Evolutionary conservation across 35 echinoderm and acorn worm species (phyloP), one percentile per base, ranked within the genome.

Genomic region (Nesometra sesokonis): DNA sequence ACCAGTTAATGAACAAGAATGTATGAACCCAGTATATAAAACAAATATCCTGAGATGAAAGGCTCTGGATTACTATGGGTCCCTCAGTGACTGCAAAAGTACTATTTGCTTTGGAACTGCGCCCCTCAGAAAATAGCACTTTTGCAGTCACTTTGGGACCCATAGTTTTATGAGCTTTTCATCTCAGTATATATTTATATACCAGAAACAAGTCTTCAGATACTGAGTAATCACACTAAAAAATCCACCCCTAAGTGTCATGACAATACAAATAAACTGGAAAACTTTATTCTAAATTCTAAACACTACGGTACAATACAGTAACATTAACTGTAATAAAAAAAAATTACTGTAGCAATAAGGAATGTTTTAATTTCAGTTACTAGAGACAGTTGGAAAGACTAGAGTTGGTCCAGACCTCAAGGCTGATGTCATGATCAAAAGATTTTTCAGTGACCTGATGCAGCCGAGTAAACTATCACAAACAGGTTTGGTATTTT

Each of bases 371-470:
- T 35, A 46, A 23, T 84, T 52, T 13, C 13, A 95, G 93, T 35
- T 95, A 46, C 35, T 91, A 23, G 37, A 84, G 33, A 32, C 87
- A 17, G 80, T 87, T 32, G 77, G 86, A 11, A 46, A 81, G 17
- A 47, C 90, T 13, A 78, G 33, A 3, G 82, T 81, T 33, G 67
- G 84, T 23, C 35, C 77, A 76, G 84, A 91, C 3, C 76, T 95
- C 8, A 84, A 87, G 30, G 84, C 93, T 37, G 33, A 39, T 0
- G 81, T 34, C 5, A 35, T 97, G 82, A 85, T 88, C 36, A 82
- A 97, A 77, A 93, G 78, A 8, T 93, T 82, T 78, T 84, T 89
- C 30, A n/a, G 32, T 35, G 33, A 89, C 23, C 36, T 89, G 47
- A 89, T 83, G 85, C 85, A 91, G 35, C 86, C 90, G 8, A 77